These are phyloP conservation scores for Cynocephalus volans DNA, from an alignment of 2,113 vertebrate species.

Conservation along the genomic window DNA sequence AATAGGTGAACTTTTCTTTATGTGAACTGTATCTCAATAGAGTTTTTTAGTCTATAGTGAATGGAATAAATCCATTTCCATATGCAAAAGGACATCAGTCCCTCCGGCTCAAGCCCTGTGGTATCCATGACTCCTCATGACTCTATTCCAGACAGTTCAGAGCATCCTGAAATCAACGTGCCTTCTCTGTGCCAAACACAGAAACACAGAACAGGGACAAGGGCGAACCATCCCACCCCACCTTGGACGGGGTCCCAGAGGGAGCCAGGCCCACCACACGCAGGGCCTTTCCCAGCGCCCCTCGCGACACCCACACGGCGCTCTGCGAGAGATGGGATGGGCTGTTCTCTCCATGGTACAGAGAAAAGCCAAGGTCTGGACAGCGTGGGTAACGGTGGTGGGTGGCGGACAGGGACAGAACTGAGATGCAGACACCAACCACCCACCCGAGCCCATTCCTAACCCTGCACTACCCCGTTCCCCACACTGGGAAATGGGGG, in stretches of 20 bases:
- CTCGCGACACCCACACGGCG: no score
- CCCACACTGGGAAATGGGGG: background rate
- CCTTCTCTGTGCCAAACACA: background rate
- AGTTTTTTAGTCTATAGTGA: background rate
- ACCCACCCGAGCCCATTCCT: background rate
- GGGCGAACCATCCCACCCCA: no score
- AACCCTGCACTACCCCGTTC: no score
- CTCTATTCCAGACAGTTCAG: background rate
- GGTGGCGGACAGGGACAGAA: no score
- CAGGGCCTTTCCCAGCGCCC: no score
- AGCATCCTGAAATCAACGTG: fast-evolving
- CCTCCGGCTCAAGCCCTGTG: background rate
- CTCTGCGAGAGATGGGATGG: no score
- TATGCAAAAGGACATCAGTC: fast-evolving
- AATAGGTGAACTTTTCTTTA: fast-evolving
- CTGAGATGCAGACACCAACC: no score
- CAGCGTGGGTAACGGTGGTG: fast-evolving
- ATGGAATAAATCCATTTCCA: fast-evolving
- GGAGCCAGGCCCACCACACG: no score
- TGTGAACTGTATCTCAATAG: background rate
- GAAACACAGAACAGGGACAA: no score
- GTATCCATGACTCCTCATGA: fast-evolving
- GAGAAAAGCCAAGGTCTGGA: background rate
- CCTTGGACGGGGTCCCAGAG: no score
- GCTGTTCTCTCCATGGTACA: no score